A percentile compares a stretch with the other conserved stretches of the same genome.
These are phyloP conservation scores for Oscheius sp. DNA, from an alignment of 1,140 invertebrate genomes.

Conservation along the genomic window DNA sequence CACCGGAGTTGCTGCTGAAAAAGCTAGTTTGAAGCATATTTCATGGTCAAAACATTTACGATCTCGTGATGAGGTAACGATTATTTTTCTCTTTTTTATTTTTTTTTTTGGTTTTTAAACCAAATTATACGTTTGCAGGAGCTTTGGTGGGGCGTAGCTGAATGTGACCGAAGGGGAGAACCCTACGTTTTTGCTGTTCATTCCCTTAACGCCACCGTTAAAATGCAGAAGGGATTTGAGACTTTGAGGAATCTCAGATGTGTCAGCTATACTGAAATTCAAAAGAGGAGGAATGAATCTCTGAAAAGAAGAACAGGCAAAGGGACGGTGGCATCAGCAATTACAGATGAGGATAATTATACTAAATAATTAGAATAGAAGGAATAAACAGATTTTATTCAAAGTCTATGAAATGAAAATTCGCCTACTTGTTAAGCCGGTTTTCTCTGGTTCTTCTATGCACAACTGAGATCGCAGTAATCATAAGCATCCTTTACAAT, in stretches of 20 bases:
- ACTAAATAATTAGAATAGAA: not conserved
- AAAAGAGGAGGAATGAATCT: not conserved
- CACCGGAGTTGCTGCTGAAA: constrained; percentile 1
- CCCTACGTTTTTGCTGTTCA: not conserved
- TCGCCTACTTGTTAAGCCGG: no score
- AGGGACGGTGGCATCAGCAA: not conserved
- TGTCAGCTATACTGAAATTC: not conserved
- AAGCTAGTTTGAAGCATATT: not conserved
- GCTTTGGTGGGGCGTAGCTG: not conserved
- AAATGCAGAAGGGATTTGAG: not conserved
- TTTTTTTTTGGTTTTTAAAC: not conserved
- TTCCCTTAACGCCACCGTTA: not conserved
- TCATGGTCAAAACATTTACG: not conserved
- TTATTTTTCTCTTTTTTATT: not conserved
- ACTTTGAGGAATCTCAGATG: not conserved
- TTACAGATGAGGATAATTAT: no score
- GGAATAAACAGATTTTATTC: not conserved
- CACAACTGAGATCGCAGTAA: no score
- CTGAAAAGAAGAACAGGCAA: constrained; percentile 5
- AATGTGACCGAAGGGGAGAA: not conserved
- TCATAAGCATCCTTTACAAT: no score
- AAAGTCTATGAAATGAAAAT: no score
- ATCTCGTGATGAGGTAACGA: not conserved
- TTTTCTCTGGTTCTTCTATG: no score
- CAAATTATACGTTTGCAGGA: no score